Evolutionary conservation across 2,113 vertebrate species (phyloP), one percentile per base, ranked within the genome.

Genomic region (Ornithorhynchus anatinus): DNA sequence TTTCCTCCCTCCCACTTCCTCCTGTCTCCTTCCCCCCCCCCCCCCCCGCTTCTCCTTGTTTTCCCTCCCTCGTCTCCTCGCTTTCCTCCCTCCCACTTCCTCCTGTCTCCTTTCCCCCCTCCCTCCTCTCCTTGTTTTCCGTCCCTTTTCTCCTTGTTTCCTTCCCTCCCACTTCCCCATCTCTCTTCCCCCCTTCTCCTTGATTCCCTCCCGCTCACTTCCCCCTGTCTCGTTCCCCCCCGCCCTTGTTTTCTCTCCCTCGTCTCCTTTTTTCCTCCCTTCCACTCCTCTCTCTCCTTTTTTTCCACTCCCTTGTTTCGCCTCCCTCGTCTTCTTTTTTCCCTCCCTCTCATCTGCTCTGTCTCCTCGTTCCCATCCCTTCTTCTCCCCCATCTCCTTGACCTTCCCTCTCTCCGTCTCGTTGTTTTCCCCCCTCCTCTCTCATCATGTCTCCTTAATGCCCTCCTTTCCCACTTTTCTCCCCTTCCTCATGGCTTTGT

Each of bases 111-210:
- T n/a, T n/a, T n/a, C n/a, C n/a, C 27, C 38, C 45, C 17, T 59
- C 25, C 54, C 51, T 33, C 16, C 7, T 53, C 12, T n/a, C 35
- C 4, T 33, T 19, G 5, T 32, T 10, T 32, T 65, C 33, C 17
- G 59, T 70, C 44, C 33, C 48, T 45, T 38, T 68, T 44, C 11
- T 16, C 16, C 22, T 56, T 16, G 36, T 23, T 19, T 38, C 9
- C 2, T 0, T 3, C 20, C 7, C 19, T 33, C 20, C 7, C 10
- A 4, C 44, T 68, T 58, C 45, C 4, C 42, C 45, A 27, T 4
- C 3, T 5, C 48, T 0, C 1, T 5, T n/a, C 2, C 15, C 6
- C 9, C 31, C 23, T 4, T 9, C 16, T 29, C 6, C 14, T 25
- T 32, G 22, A n/a, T 15, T 23, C 10, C 20, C n/a, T n/a, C n/a